Conservation (phyloP, 2,797 vertebrate species). For the Cossypha caffra region DNA sequence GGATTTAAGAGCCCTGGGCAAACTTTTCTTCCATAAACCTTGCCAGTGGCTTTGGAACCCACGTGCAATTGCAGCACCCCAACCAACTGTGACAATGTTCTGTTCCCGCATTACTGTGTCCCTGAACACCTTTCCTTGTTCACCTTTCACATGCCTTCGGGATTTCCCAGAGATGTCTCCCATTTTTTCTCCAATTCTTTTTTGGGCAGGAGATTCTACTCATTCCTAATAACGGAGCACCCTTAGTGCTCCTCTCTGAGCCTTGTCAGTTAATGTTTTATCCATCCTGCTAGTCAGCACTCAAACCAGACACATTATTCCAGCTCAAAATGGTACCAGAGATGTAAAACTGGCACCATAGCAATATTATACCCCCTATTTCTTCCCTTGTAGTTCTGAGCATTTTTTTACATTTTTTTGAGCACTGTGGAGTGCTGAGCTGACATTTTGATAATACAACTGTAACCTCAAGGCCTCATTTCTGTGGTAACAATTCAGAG, state of each 20-base stretch:
- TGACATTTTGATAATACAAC: background rate
- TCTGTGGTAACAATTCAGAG: background rate
- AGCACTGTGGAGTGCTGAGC: background rate
- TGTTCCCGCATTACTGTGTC: rapidly evolving
- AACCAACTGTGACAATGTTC: rapidly evolving
- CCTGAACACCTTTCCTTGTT: background rate
- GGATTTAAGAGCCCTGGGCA: background rate
- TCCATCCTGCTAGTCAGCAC: background rate
- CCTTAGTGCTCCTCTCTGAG: background rate
- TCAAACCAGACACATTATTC: background rate
- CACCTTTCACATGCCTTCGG: background rate
- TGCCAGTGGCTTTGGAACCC: background rate
- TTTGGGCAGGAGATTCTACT: background rate
- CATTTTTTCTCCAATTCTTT: background rate
- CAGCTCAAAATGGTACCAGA: background rate
- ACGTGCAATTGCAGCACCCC: rapidly evolving
- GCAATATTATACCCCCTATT: background rate
- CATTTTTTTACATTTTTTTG: background rate
- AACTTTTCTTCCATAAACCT: background rate
- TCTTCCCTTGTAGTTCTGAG: background rate
- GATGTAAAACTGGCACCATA: background rate
- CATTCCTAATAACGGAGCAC: background rate
- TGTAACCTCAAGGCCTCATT: background rate
- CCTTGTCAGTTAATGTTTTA: background rate
- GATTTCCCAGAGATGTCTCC: background rate